Percentiles rank a stretch among this genome's conserved stretches.
These are phyloP conservation scores for Stichodactyla helianthus DNA, from an alignment of 64 coral and sea anemone species.

Conservation along the genomic window DNA sequence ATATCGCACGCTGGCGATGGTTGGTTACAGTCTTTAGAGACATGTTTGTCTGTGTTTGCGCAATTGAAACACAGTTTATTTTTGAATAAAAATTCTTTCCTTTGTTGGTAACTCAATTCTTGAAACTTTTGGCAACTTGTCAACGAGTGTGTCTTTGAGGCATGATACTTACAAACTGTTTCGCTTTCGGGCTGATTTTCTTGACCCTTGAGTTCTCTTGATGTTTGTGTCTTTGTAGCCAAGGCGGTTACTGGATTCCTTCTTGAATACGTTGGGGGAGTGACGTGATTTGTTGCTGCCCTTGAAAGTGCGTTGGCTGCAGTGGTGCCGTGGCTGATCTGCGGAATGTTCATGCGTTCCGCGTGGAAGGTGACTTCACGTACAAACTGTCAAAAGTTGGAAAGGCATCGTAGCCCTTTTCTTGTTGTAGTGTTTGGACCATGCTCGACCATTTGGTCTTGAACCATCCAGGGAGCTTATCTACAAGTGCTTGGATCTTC, in stretches of 20 bases:
- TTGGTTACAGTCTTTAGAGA: conserved; percentile 31
- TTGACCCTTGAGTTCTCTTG: not conserved
- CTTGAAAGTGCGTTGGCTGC: not conserved
- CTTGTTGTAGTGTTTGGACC: conserved; percentile 53
- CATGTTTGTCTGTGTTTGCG: conserved; percentile 16
- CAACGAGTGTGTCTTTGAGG: conserved; percentile 35
- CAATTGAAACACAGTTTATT: conserved; percentile 57
- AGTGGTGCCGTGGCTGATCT: not conserved
- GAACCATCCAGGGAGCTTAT: conserved; percentile 64
- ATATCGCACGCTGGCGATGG: conserved; percentile 27
- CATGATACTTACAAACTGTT: conserved; percentile 45
- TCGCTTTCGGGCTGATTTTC: not conserved
- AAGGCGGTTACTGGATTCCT: not conserved
- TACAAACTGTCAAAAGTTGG: conserved; percentile 45
- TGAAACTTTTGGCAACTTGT: conserved; percentile 46
- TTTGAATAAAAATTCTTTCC: conserved; percentile 44
- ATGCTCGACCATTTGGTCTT: conserved; percentile 44
- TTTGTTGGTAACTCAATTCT: conserved; percentile 24
- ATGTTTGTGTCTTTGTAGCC: not conserved
- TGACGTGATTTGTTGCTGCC: not conserved
- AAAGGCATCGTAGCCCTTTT: conserved; percentile 37
- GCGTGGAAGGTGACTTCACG: conserved; percentile 56
- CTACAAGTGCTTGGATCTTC: conserved; percentile 53
- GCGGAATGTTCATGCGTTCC: conserved; percentile 49
- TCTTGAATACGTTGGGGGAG: not conserved